Base-by-base conservation (phyloP, 2,797 vertebrate species). In the Chloroceryle inda region DNA sequence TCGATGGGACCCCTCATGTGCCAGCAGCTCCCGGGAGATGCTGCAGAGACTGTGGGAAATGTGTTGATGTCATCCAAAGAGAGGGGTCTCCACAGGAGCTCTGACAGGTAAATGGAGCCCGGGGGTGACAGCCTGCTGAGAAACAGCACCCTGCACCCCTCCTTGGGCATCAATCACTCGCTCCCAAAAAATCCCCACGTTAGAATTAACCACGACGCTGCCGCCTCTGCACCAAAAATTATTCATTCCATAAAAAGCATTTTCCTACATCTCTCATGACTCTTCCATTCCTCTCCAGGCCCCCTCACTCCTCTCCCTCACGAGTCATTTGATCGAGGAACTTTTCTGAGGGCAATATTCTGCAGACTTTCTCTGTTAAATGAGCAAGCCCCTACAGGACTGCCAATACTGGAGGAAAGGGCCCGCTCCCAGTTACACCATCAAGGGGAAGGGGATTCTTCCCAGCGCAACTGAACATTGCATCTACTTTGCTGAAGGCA, bases 231-330 rank as follows among this genome's bases (percentile, higher is more conserved):
- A 23, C 35, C 85, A 83, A 14, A 73, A 95, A 35, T 72, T 47
- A 89, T 66, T 89, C 89, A 47, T 53, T 84, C 94, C 85, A 79
- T 24, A 78, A 94, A 94, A 94, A 96, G 73, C 59, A 27, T 53
- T 69, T 86, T 73, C 66, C 44, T 94, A 27, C 69, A 16, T 85
- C 62, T 92, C 64, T 72, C 27, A 75, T 63, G 87, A 92, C 63
- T 94, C 76, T 71, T 67, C 79, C 68, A 61, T 24, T 72, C 62
- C 76, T 69, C 31, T 47, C 45, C 58, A 72, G 42, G 68, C 82
- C 82, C 93, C 91, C 93, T 95, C 93, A 81, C 53, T 91, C 50
- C 62, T 66, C 80, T 75, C 85, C 92, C 0, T 0, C 80, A 78
- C 53, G 31, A 92, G 55, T 50, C 26, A 86, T 64, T 68, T 75